Base-by-base conservation (phyloP, 2,888 invertebrate genomes). In the Coleophora deauratella region DNA sequence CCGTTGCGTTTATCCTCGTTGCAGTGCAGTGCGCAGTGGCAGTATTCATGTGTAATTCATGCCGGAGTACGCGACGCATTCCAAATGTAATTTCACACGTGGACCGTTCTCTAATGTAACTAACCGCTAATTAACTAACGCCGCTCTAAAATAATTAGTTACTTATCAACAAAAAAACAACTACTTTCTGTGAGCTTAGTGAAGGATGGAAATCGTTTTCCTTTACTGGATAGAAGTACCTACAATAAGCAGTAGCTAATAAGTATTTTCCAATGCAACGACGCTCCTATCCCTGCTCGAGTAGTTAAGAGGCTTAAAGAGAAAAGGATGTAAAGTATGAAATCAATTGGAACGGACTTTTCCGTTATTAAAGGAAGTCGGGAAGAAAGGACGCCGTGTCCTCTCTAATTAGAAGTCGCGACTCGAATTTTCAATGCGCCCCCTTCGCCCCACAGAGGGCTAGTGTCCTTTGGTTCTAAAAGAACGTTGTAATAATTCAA, bases 401-500 rank as follows among this genome's bases (percentile, higher is more conserved):
- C 62, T 69, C 65, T 67, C 67, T 82, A 84, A 84, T 84, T 82
- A 80, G 76, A 76, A 78, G 72, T 76, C 73, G 72, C 74, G 75
- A 73, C 66, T 74, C 72, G 81, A 82, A 82, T 84, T 80, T 78
- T 71, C 77, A 81, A 81, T 81, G 75, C 69, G 66, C 70, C 69
- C 62, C 66, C 55, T 61, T 56, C 62, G 62, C 54, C 62, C 60
- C 59, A 21, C 21, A 21, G 21, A 6, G 21, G 21, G 21, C 6
- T n/a, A n/a, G n/a, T n/a, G n/a, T n/a, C n/a, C 21, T 21, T 21
- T 21, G 21, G 21, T 21, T 4, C 21, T 21, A 21, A 6, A 21
- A 21, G 21, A 3, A 4, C 6, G 3, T 21, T 6, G 21, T 21
- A 21, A 3, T 21, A 21, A 21, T 21, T n/a, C n/a, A n/a, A n/a